Evolutionary conservation across 2,888 invertebrate genomes (phyloP), one percentile per base, ranked within the genome.

Genomic region (Brachypterus glaber): DNA sequence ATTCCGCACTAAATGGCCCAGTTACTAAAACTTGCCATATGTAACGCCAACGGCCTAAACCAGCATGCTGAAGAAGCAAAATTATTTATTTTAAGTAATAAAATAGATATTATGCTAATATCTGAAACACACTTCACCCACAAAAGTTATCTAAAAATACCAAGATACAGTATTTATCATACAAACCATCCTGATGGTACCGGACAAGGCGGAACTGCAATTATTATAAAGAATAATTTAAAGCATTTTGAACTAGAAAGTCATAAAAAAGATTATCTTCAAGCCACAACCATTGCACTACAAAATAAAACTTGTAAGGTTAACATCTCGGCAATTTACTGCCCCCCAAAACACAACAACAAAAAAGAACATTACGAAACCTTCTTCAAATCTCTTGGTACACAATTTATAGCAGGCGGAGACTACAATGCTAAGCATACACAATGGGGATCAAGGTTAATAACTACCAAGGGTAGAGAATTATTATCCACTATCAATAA

Each of bases 71-170:
- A 48, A 18, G 44, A 49, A 37, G 27, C 48, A 27, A 44, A 44
- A 39, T 33, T 26, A 33, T 21, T n/a, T n/a, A n/a, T n/a, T n/a
- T n/a, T n/a, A n/a, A n/a, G n/a, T n/a, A n/a, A n/a, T n/a, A n/a
- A n/a, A 29, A 48, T 47, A 31, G 45, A 50, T 35, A 37, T 49
- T 21, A 36, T 40, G 11, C 35, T 46, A 21, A 36, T 46, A 9
- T 40, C 46, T 27, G 42, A 48, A 32, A 51, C 49, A 11, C 49
- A 51, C 33, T 46, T 48, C 30, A 47, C 47, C 1, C 47, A 46
- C 18, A 26, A 47, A 32, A 44, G 46, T 12, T 43, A 39, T 17
- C 34, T 47, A 17, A 48, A 35, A 44, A 41, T 48, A 26, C 43
- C 41, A 31, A 38, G 41, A 35, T n/a, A n/a, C n/a, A n/a, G n/a